phyloP scores from a whole-genome alignment of 2,113 vertebrate genomes.

The Enhydra lutris region DNA sequence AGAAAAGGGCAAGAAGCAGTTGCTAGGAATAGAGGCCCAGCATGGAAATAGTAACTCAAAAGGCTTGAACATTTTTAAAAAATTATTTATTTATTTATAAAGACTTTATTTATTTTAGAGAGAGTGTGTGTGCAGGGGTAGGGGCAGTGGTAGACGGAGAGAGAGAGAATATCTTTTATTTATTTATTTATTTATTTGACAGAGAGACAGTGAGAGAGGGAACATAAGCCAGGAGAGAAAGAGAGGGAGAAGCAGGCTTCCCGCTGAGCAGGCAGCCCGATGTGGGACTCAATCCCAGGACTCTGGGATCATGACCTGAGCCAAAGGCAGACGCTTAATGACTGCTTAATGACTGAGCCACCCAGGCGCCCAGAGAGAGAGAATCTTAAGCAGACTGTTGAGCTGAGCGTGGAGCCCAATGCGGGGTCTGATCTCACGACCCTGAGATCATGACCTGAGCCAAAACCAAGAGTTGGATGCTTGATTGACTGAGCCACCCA shows the following conservation, averaged over 20 bases:
- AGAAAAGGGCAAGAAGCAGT: neutral
- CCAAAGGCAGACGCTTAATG: no score
- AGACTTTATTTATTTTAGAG: neutral
- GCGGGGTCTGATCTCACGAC: neutral
- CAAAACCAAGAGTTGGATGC: neutral
- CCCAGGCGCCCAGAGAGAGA: no score
- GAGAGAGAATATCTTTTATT: neutral
- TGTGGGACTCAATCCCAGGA: no score
- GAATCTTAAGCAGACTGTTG: no score
- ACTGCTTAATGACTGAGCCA: no score
- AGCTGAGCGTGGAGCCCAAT: no score
- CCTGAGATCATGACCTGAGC: neutral
- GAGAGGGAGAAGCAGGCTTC: neutral
- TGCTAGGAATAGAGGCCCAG: neutral
- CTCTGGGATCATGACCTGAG: no score
- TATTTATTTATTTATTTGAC: no score
- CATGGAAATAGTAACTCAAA: neutral
- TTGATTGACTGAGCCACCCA: neutral
- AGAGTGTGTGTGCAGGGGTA: neutral
- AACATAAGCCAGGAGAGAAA: no score
- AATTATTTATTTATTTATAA: neutral
- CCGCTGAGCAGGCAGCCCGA: no score
- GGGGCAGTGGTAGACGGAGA: neutral
- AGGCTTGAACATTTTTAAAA: neutral
- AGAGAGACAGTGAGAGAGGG: no score